Conservation (phyloP, 2,888 invertebrate species). For the Coenonympha arcania region DNA sequence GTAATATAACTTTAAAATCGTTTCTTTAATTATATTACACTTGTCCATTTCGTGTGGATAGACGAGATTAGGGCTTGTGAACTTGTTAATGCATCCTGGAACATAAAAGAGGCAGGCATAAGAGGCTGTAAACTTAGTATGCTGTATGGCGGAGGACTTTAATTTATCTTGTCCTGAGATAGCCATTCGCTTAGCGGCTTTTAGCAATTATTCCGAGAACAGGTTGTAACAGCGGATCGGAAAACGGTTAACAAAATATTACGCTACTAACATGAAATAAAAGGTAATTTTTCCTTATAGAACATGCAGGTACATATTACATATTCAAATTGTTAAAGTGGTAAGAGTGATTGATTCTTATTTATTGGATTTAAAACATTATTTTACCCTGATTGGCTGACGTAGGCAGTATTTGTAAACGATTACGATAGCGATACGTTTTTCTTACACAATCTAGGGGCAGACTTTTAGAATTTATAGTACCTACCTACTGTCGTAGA, state of each 20-base stretch:
- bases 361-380: no score
- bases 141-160: not conserved
- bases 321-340: not conserved
- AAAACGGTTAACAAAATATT: constrained; percentile 3
- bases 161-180: constrained; percentile 1
- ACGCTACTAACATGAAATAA: not conserved
- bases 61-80: no score
- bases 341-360: no score
- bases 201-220: constrained; percentile 1
- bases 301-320: not conserved
- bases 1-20: no score
- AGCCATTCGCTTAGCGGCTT: constrained; percentile 1
- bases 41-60: no score
- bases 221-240: not conserved
- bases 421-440: no score
- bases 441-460: no score
- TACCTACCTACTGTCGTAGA: no score
- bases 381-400: no score
- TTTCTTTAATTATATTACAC: no score
- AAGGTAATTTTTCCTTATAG: not conserved
- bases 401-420: no score
- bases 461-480: no score
- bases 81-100: not conserved
- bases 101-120: not conserved
- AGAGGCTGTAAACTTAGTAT: not conserved